Base-by-base conservation (phyloP, 2,113 vertebrate genomes). In the Ophiodon elongatus region DNA sequence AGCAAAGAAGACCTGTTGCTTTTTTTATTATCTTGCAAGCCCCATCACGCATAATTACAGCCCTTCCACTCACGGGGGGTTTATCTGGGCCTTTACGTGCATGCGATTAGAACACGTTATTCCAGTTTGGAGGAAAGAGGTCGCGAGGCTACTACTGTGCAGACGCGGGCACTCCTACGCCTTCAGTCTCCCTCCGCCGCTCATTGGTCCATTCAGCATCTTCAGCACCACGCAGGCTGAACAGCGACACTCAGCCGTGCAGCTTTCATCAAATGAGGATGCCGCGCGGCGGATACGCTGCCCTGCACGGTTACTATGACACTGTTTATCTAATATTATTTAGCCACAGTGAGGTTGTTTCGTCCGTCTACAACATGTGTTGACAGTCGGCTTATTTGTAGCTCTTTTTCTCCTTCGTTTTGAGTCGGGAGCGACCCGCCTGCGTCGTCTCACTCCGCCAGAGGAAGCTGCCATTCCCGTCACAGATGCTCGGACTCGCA, bases 151-250 rank as follows among this genome's bases (percentile, higher is more conserved):
- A 76, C 81, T 87, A 62, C 72, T 45, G 83, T 83, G 77, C 76
- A 85, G 83, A 86, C 85, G 56, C 71, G 56, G 74, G 63, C 85
- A 50, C 85, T 85, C 90, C 88, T 70, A 82, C 91, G 86, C 91
- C 60, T 45, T 31, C 29, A 63, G 84, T 82, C 74, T 77, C 69
- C 89, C 89, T 81, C 80, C 6, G 80, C 71, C 71, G 82, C 21
- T 88, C 84, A 91, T 92, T 93, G 91, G 91, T 87, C 85, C 84
- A 43, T 76, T 79, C 70, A 79, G 85, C 90, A 85, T 77, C 86
- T 93, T 94, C 93, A 94, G 93, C 94, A 94, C 93, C 93, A 84
- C 78, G 74, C 84, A 91, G 78, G 59, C 82, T 91, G 94, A 91
- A 95, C 93, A 94, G 93, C 92, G 94, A 90, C 92, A 80, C 89